A percentile compares a stretch with the other conserved stretches of the same genome.
Evolutionary conservation across 1,140 invertebrate species (phyloP).

Genomic region (Calosoma granatense): DNA sequence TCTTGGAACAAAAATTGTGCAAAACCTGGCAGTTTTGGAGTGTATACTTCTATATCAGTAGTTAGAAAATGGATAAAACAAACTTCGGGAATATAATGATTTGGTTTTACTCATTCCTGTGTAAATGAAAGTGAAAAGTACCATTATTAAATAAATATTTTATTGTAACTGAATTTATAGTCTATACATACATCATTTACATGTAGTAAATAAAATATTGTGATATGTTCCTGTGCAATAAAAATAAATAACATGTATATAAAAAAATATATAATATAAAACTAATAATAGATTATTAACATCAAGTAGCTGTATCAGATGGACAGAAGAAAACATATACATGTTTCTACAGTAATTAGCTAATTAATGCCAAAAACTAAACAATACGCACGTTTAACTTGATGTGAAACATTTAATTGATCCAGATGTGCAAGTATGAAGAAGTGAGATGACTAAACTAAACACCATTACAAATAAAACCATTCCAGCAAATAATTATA

Average conservation of each 20-base stretch:
- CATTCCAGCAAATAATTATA: no score
- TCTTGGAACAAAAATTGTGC: neutral
- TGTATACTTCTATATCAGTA: neutral
- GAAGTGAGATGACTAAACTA: no score
- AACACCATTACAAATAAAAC: no score
- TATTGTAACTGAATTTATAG: neutral
- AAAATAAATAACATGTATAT: neutral
- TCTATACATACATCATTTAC: neutral
- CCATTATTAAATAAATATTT: neutral
- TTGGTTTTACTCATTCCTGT: no score
- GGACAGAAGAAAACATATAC: no score
- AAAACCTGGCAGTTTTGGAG: neutral
- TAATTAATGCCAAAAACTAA: no score
- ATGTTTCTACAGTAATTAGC: no score
- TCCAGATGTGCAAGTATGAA: neutral
- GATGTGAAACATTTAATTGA: neutral
- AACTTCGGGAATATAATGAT: neutral
- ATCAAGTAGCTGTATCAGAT: no score
- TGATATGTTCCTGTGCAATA: neutral
- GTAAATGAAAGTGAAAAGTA: no score
- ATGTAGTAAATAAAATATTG: neutral
- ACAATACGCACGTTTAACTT: no score
- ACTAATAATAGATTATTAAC: no score
- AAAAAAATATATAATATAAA: neutral
- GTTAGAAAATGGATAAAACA: neutral